Evolutionary conservation across 2,113 vertebrate species (phyloP), one percentile per base, ranked within the genome.

Genomic region (Charadrius vociferus): DNA sequence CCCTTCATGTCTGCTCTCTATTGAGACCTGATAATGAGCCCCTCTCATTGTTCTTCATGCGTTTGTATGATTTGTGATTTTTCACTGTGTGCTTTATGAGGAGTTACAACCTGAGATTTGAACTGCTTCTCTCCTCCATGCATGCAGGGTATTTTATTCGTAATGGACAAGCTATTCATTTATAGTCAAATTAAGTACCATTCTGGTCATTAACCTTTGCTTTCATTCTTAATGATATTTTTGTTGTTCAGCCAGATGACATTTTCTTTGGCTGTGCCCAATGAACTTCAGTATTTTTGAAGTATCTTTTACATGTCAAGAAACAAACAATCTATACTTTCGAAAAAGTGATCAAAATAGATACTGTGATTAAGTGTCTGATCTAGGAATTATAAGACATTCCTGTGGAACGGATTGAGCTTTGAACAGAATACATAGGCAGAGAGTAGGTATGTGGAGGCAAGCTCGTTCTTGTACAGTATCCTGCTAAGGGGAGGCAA

Each of bases 81-180:
- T 88, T 92, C 55, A n/a, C 15, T 70, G 26, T 75, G 29, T 77
- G 43, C 23, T 66, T 95, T 65, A 55, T 45, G 61, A 88, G 71
- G 67, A 92, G 21, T 83, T 95, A 47, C 0, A 0, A 32, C 59
- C 79, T 88, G 71, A 68, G 62, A 45, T 83, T 65, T 78, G 63
- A 88, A 55, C n/a, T 84, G 55, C 63, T 83, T 73, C 59, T 83
- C 21, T 95, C 27, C 71, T 92, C 24, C 26, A 14, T 71, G 72
- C 53, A 45, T 82, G 53, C n/a, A 82, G 52, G 12, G 15, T 93
- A 90, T 74, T 85, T 70, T 87, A 43, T 66, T 93, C 24, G 17
- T 84, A 97, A 86, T 79, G 79, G 85, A 85, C 61, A 93, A 88
- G 49, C 95, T 93, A 92, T 94, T 96, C 0, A 94, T 95, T 94